Evolutionary conservation across 2,888 invertebrate species (phyloP).

Genomic region (Nysson spinosus): DNA sequence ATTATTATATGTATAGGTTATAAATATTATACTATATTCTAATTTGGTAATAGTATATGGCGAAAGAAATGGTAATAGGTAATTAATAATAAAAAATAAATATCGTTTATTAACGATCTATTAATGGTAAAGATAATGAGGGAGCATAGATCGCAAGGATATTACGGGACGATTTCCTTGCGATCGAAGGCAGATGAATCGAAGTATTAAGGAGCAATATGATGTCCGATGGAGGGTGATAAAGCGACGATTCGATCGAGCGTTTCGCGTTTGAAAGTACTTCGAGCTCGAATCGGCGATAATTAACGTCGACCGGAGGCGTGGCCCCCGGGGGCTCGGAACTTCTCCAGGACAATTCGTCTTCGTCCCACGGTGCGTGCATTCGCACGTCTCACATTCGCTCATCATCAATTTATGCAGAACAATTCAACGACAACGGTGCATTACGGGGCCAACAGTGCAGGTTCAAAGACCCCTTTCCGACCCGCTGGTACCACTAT

Average conservation of each 20-base stretch:
- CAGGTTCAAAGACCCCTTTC: constrained; percentile 72
- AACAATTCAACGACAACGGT: constrained; percentile 76
- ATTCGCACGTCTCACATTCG: constrained; percentile 63
- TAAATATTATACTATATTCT: too few species aligned
- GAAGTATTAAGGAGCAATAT: not conserved
- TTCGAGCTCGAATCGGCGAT: constrained; percentile 49
- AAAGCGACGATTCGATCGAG: constrained; percentile 34
- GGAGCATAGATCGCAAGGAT: too few species aligned
- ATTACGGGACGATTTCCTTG: too few species aligned
- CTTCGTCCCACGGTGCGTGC: constrained; percentile 63
- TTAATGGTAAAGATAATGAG: too few species aligned
- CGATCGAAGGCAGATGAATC: too few species aligned
- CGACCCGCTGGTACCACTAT: constrained; percentile 51
- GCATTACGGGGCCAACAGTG: constrained; percentile 71
- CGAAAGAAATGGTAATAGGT: too few species aligned
- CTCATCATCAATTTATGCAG: constrained; percentile 77
- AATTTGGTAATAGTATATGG: too few species aligned
- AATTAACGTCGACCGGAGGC: constrained; percentile 63
- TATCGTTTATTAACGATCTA: too few species aligned
- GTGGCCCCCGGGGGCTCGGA: constrained; percentile 51
- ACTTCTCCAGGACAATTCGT: constrained; percentile 62
- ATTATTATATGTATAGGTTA: too few species aligned
- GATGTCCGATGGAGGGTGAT: not conserved
- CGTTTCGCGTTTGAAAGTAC: constrained; percentile 23
- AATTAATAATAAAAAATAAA: too few species aligned